phyloP scores from a whole-genome alignment of 2,113 vertebrate species.

The Arothron firmamentum region DNA sequence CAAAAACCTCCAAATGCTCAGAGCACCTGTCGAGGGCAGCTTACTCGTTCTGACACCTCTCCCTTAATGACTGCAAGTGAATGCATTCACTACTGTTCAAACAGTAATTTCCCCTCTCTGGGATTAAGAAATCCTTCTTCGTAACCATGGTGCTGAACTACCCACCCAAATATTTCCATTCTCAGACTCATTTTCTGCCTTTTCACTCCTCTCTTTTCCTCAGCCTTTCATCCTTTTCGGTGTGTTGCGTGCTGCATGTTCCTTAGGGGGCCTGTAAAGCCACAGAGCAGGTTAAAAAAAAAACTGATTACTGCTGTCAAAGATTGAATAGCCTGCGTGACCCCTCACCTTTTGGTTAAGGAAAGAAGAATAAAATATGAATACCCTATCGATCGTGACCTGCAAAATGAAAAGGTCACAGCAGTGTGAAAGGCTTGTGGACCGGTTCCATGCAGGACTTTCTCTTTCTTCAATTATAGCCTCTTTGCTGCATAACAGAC shows the following conservation, averaged over 20 bases:
- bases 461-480: conserved; percentile 51
- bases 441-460: background rate
- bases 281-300: background rate
- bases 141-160: conserved; percentile 67
- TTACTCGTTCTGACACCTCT: no score
- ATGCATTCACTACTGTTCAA: no score
- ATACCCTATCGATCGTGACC: no score
- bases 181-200: no score
- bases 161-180: conserved; percentile 2
- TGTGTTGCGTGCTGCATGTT: background rate
- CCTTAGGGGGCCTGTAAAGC: conserved; percentile 3
- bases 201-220: background rate
- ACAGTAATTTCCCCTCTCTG: no score
- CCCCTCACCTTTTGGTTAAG: conserved; percentile 8
- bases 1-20: no score
- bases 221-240: conserved; percentile 11
- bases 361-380: no score
- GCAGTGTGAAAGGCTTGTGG: conserved; percentile 25
- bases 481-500: conserved; percentile 52
- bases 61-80: no score
- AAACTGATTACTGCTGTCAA: conserved; percentile 27
- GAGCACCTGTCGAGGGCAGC: no score
- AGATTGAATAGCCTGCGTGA: conserved; percentile 24
- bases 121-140: no score
- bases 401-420: background rate